phyloP scores from a whole-genome alignment of 2,113 vertebrate species.

The Heptranchias perlo region DNA sequence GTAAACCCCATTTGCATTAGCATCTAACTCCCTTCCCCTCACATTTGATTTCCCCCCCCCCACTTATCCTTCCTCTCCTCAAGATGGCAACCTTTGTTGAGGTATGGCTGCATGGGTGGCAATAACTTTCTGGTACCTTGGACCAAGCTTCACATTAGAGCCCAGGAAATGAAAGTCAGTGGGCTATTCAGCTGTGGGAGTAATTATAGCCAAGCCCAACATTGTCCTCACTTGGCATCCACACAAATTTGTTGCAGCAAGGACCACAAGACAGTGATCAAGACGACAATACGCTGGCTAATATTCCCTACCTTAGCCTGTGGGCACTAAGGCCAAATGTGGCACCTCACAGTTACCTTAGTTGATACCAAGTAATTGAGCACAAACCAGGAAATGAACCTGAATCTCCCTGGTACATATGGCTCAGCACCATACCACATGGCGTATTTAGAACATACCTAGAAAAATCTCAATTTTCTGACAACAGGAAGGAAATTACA shows the following conservation, averaged over 20 bases:
- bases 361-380: background rate
- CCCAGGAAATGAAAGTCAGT: background rate
- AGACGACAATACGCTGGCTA: background rate
- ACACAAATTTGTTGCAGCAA: background rate
- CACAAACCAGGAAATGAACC: background rate
- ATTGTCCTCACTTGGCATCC: background rate
- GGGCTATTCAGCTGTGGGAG: background rate
- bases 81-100: background rate
- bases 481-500: background rate
- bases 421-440: no score
- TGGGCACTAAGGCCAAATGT: background rate
- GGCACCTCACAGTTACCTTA: background rate
- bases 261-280: background rate
- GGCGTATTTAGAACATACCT: no score
- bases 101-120: background rate
- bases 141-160: background rate
- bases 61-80: background rate
- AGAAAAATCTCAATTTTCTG: no score
- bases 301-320: background rate
- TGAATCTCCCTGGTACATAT: background rate
- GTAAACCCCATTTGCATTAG: no score
- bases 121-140: background rate
- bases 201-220: background rate
- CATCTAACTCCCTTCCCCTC: no score
- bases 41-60: background rate